Base-by-base conservation (phyloP, 2,888 invertebrate genomes). In the Diplazon laetatorius region DNA sequence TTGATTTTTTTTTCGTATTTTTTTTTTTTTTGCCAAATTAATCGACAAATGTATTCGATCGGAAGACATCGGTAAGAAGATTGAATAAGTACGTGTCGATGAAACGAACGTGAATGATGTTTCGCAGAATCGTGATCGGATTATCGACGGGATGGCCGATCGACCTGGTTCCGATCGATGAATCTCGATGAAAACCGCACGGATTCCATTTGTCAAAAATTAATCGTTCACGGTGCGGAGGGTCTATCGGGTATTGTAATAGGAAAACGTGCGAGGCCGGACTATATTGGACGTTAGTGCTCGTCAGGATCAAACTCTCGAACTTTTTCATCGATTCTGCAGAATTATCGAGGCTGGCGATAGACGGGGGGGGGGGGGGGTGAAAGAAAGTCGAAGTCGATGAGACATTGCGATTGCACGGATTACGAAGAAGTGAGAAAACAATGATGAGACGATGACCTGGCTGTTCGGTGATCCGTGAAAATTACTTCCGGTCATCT, bases 391-490 rank as follows among this genome's bases (percentile, higher is more conserved):
- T 39, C 50, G 48, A 78, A 71, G 62, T 71, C 62, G 80, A 42
- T 50, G 55, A 74, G 65, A 72, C 62, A 52, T 50, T 59, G 71
- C 62, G 66, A 44, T 30, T 35, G 37, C 16, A 30, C 8, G 48
- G 42, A 70, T 25, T 42, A 55, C 16, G 69, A 42, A 18, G 37
- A 59, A 48, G 44, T 18, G 44, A 14, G 18, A 39, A 10, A 57
- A 66, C 48, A 52, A 70, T 39, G 35, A 42, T 35, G 44, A 44
- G 39, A 39, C 39, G 57, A 68, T 83, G 87, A 87, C 87, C 86
- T 75, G 84, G 77, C 86, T 87, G 84, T 46, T 66, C 83, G 83
- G 71, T 81, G 80, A 85, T 80, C 84, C 85, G 85, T 82, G 78
- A 82, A 77, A 77, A 82, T 81, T 80, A 81, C 82, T 87, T 89